Evolutionary conservation across 2,113 vertebrate species (phyloP).

Genomic region (Trochalopteron elliotii): DNA sequence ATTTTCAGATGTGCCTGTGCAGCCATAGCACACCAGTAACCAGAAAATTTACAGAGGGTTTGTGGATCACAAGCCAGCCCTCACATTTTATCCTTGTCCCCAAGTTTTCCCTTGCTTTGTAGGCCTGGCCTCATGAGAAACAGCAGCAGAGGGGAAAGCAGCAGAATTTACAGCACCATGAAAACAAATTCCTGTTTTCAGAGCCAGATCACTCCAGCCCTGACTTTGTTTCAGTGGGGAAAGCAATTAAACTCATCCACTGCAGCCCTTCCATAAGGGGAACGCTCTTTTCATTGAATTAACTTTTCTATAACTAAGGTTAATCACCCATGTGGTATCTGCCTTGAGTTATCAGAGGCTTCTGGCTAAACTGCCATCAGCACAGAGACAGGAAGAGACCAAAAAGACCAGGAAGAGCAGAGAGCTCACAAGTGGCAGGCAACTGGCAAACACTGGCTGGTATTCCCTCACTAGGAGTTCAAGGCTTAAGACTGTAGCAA

Average conservation of each 20-base stretch:
- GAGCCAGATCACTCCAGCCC: neutral
- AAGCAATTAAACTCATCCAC: neutral
- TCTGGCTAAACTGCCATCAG: neutral
- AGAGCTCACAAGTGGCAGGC: neutral
- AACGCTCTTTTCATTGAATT: slow-evolving; percentile 40
- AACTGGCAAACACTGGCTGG: neutral
- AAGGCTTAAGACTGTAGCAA: neutral
- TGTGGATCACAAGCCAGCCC: neutral
- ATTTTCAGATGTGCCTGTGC: neutral
- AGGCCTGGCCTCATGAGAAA: neutral
- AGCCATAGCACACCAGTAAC: neutral
- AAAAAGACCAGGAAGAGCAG: neutral
- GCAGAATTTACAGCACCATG: neutral
- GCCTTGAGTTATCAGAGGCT: neutral
- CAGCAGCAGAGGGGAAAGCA: neutral
- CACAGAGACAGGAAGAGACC: neutral
- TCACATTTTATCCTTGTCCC: neutral
- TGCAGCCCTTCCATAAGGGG: neutral
- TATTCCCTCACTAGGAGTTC: neutral
- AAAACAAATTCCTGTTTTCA: neutral
- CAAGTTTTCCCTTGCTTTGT: neutral
- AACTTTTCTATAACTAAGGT: slow-evolving; percentile 5
- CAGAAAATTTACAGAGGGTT: neutral
- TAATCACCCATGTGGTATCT: neutral
- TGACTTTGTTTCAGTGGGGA: neutral